Conservation (phyloP, 2,888 invertebrate genomes). For the Lepidochitona cinerea region DNA sequence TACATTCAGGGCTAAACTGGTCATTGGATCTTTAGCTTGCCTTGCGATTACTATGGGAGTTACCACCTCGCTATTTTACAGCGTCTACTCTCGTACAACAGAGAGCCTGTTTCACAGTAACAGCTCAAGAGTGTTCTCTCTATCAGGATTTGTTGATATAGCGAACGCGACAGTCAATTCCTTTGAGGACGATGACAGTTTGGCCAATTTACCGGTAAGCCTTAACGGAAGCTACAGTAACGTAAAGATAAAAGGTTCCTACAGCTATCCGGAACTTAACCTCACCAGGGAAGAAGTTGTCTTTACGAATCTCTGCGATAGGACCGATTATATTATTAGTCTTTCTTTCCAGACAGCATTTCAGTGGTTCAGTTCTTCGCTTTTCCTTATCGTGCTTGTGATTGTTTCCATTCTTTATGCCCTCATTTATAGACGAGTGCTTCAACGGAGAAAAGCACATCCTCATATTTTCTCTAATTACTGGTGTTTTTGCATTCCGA, state of each 20-base stretch:
- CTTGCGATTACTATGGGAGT: constrained; percentile 42
- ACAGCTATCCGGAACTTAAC: not conserved
- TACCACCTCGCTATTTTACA: constrained; percentile 42
- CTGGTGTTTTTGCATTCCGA: not conserved
- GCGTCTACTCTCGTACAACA: constrained; percentile 24
- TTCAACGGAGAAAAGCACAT: not conserved
- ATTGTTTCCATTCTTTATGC: constrained; percentile 65
- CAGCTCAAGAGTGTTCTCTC: not conserved
- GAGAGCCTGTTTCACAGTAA: not conserved
- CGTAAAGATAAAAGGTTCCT: not conserved
- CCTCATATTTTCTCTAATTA: not conserved
- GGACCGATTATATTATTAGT: constrained; percentile 46
- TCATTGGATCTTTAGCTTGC: constrained; percentile 40
- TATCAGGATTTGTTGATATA: not conserved
- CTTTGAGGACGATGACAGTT: too few species aligned
- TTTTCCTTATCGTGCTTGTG: constrained; percentile 63
- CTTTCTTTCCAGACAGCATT: constrained; percentile 46
- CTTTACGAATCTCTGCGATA: constrained; percentile 25
- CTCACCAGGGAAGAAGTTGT: not conserved
- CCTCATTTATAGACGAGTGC: constrained; percentile 41
- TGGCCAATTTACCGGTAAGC: not conserved
- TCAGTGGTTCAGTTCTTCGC: constrained; percentile 58
- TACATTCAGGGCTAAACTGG: constrained; percentile 45
- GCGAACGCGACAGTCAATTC: not conserved
- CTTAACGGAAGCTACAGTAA: not conserved